These are phyloP conservation scores for Sebastes miniatus DNA, from an alignment of 2,797 vertebrate genomes.

Conservation along the genomic window DNA sequence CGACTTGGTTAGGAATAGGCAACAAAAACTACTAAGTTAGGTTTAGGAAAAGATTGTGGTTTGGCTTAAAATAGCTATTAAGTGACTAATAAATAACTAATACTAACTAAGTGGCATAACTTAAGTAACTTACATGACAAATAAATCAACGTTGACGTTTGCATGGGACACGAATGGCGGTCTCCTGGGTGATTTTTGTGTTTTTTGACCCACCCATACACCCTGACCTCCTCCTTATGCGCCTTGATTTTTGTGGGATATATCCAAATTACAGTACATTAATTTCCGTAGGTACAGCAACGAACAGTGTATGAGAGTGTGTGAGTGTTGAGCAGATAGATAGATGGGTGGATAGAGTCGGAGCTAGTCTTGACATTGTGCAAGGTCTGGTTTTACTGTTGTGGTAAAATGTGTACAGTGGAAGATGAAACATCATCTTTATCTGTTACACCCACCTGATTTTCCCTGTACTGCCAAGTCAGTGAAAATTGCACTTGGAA, in stretches of 20 bases:
- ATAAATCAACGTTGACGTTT: not conserved
- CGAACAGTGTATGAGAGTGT: not conserved
- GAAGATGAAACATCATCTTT: conserved; percentile 17
- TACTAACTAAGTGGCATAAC: not conserved
- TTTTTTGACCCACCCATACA: not conserved
- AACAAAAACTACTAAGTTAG: not conserved
- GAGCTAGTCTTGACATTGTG: not conserved
- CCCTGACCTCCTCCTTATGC: too few relatives aligned
- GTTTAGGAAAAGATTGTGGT: not conserved
- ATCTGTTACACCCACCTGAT: not conserved
- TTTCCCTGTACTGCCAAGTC: conserved; percentile 3
- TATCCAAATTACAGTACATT: not conserved
- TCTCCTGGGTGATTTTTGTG: not conserved
- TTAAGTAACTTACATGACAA: not conserved
- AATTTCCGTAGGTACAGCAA: too few relatives aligned
- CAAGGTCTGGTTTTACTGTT: not conserved
- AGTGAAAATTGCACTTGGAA: not conserved
- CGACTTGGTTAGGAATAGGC: too few relatives aligned
- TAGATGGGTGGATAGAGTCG: not conserved
- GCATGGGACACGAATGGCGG: not conserved
- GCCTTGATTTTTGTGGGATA: accelerated
- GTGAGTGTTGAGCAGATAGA: not conserved
- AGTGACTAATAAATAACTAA: not conserved
- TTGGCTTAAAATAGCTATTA: not conserved
- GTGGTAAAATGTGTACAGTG: not conserved